Base-by-base conservation (phyloP, 2,797 vertebrate genomes). In the Chaetophractus vellerosus region DNA sequence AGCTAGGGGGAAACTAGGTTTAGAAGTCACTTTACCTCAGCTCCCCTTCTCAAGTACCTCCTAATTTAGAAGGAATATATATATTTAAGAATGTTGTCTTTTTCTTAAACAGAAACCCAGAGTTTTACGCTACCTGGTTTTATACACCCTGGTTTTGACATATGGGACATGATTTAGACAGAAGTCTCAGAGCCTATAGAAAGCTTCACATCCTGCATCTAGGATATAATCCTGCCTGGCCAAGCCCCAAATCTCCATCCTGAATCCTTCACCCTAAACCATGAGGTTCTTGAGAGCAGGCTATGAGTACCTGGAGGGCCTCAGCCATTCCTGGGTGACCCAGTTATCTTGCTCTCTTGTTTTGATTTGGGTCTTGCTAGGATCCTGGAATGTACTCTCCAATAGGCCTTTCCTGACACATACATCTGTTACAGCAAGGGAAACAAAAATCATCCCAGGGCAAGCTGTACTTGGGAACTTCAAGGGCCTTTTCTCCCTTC, bases 31-130 rank as follows among this genome's bases (percentile, higher is more conserved):
- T 61, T 59, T 36, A 74, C 9, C 82, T 90, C 48, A 80, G 45
- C 10, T 63, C 38, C 2, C 68, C 90, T 81, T 93, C 57, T 85
- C 41, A 75, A 63, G 55, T 93, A 92, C 24, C 7, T 71, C 10
- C 45, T 57, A 33, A 92, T 18, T 16, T 82, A 23, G 68, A 92
- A 96, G 52, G 16, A 69, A 72, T 71, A 15, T 36, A 31, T 86
- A 89, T 92, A 23, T 94, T 61, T 90, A 68, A 82, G 57, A 69
- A 9, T 64, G 11, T 76, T 95, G 8, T 76, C 23, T 64, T 88
- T 88, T 64, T 64, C 31, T 74, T 92, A 48, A 45, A 10, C 55
- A 69, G 68, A 88, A 88, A 52, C 12, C 36, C 50, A 36, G 23
- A 84, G 45, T 45, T 10, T 76, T 55, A 85, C 28, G 52, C 21